Evolutionary conservation across 92 coral and sea anemone genomes (phyloP).

Genomic region (Actinernus sp.): DNA sequence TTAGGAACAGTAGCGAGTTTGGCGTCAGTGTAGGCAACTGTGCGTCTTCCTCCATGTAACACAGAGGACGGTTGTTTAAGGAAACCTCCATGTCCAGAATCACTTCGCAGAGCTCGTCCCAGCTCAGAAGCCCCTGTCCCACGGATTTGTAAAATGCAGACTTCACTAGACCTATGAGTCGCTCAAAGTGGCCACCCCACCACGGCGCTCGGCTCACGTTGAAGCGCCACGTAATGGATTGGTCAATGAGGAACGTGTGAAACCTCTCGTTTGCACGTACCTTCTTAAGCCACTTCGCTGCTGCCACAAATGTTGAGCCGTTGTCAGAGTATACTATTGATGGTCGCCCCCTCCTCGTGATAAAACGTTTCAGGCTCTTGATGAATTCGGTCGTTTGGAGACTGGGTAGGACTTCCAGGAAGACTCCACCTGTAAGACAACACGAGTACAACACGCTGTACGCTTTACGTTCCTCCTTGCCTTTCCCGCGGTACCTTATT

Average conservation of each 20-base stretch:
- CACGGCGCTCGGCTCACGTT: conserved; percentile 55
- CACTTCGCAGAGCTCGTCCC: conserved; percentile 42
- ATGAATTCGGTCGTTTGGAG: conserved; percentile 49
- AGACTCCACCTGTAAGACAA: conserved; percentile 62
- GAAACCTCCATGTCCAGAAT: conserved; percentile 51
- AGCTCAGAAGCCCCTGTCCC: conserved; percentile 45
- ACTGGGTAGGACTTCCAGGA: conserved; percentile 58
- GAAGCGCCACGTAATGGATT: conserved; percentile 52
- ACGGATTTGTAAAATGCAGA: conserved; percentile 42
- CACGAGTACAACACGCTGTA: conserved; percentile 59
- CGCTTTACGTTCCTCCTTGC: conserved; percentile 41
- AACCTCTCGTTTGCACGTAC: conserved; percentile 42
- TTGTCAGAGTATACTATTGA: conserved; percentile 53
- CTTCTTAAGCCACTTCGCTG: conserved; percentile 48
- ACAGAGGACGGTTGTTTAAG: conserved; percentile 29
- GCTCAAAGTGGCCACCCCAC: conserved; percentile 60
- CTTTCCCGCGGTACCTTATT: conserved; percentile 33
- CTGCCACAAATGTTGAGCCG: conserved; percentile 40
- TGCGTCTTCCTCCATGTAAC: conserved; percentile 52
- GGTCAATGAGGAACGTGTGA: conserved; percentile 25
- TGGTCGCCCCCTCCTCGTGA: conserved; percentile 44
- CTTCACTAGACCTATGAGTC: conserved; percentile 53
- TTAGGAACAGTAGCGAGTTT: conserved; percentile 12
- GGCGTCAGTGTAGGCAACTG: conserved; percentile 49
- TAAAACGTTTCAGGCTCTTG: conserved; percentile 44